Conservation (phyloP, 2,888 invertebrate species). For the Apamea monoglypha region DNA sequence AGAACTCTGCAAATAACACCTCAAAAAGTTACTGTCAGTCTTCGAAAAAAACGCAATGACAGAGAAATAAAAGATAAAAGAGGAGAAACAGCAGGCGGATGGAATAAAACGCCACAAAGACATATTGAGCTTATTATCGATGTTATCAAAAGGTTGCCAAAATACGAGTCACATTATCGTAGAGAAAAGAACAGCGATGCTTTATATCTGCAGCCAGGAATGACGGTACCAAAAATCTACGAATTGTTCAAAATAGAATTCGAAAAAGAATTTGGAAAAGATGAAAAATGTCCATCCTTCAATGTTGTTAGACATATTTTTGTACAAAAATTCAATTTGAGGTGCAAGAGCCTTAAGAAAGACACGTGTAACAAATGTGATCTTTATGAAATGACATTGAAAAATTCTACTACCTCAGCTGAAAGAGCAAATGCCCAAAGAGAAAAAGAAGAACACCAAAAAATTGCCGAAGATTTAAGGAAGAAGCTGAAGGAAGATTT, state of each 20-base stretch:
- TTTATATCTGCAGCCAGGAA: slow-evolving; percentile 41
- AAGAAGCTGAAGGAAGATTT: too few species aligned
- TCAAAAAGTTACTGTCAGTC: slow-evolving; percentile 36
- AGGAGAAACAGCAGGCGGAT: slow-evolving; percentile 38
- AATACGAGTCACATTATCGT: slow-evolving; percentile 45
- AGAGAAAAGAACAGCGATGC: slow-evolving; percentile 32
- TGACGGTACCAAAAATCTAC: slow-evolving; percentile 36
- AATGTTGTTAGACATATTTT: too few species aligned
- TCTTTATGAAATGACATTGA: too few species aligned
- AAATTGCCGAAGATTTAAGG: too few species aligned
- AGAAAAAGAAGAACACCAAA: too few species aligned
- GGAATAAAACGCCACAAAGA: slow-evolving; percentile 36
- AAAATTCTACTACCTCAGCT: too few species aligned
- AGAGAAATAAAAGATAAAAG: slow-evolving; percentile 34
- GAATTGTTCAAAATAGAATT: slow-evolving; percentile 34
- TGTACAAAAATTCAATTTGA: too few species aligned
- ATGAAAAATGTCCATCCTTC: background rate
- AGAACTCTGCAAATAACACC: slow-evolving; percentile 34
- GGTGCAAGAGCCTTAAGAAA: too few species aligned
- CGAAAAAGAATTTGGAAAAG: slow-evolving; percentile 25
- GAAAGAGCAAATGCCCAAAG: too few species aligned
- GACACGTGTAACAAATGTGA: too few species aligned
- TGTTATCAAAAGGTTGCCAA: slow-evolving; percentile 43
- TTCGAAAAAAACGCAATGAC: slow-evolving; percentile 37
- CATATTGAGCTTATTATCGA: slow-evolving; percentile 34